phyloP scores from a whole-genome alignment of 2,113 vertebrate genomes.

The human region GRCh38 chr5:16875501-16876000 shows the following conservation, averaged over 20 bases:
- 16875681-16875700: not conserved
- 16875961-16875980: no score
- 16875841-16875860: no score
- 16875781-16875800: not conserved
- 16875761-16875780: not conserved
- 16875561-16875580: not conserved
- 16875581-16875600: not conserved
- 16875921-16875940: no score
- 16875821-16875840: not conserved
- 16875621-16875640: not conserved
- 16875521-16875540: rapidly evolving
- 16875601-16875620: not conserved
- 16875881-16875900: no score
- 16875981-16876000: no score
- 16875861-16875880: no score
- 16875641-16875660: not conserved
- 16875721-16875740: not conserved
- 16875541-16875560: not conserved
- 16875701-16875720: not conserved
- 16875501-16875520: rapidly evolving
- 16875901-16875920: no score
- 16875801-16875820: not conserved
- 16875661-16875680: not conserved
- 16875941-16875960: no score
- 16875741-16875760: rapidly evolving